A percentile compares a stretch with the other conserved stretches of the same genome.
Evolutionary conservation across 2,888 invertebrate species (phyloP).

Genomic region (Lithophane semibrunnea): DNA sequence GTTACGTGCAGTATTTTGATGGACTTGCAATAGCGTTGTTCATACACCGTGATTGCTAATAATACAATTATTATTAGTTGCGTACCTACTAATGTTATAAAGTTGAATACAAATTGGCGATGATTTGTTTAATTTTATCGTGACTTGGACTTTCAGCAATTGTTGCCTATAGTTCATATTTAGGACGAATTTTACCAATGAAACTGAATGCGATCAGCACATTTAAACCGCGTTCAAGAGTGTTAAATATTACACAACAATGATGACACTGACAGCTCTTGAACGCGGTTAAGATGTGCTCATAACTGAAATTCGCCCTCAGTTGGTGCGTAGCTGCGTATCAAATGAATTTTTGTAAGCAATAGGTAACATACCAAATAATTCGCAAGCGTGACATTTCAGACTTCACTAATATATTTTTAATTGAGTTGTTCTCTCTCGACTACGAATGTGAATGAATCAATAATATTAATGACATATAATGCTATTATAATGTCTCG

Average conservation of each 20-base stretch:
- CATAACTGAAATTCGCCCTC: too few species aligned
- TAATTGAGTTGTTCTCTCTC: constrained; percentile 1
- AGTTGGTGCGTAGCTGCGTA: not conserved
- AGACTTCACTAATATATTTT: constrained; percentile 9
- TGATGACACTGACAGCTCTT: too few species aligned
- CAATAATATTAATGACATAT: not conserved
- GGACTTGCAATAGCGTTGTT: constrained; percentile 78
- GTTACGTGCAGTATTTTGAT: constrained; percentile 76
- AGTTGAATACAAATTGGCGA: constrained; percentile 56
- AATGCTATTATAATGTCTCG: not conserved
- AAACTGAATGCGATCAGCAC: too few species aligned
- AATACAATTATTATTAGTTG: constrained; percentile 83
- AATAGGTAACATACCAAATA: constrained; percentile 5
- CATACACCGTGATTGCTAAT: constrained; percentile 83
- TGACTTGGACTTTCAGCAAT: constrained; percentile 11
- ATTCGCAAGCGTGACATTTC: not conserved
- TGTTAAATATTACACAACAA: too few species aligned
- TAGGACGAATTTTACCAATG: too few species aligned
- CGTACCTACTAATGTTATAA: constrained; percentile 50
- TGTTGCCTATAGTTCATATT: constrained; percentile 8
- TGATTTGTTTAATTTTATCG: constrained; percentile 43
- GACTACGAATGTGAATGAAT: not conserved
- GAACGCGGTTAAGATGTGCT: too few species aligned
- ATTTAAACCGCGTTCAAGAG: too few species aligned
- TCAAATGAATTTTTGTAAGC: not conserved